Evolutionary conservation across 2,797 vertebrate species (phyloP), one percentile per base, ranked within the genome.

Genomic region (Anableps anableps): DNA sequence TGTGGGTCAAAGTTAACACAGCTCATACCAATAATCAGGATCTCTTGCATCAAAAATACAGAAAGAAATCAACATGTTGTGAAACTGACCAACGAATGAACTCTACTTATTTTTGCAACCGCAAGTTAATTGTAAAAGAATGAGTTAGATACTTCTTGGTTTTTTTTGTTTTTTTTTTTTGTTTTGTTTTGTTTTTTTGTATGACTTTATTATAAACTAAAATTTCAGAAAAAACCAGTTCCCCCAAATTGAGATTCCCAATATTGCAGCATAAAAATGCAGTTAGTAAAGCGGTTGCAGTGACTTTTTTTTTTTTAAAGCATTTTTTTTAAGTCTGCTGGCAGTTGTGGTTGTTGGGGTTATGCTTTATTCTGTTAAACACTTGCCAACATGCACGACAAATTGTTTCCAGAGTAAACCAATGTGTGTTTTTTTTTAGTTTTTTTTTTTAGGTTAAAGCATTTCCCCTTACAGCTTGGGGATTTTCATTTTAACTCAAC

Each of bases 301-400:
- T 71, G 34, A 60, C 82, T 76, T 84, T n/a, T n/a, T n/a, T n/a
- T n/a, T n/a, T n/a, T 86, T 75, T 85, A 77, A 77, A 66, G 62
- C 79, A 66, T 72, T 79, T 85, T 82, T 73, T 26, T 38, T n/a
- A 86, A 80, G 62, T 84, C 31, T 23, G 47, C 60, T 83, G 47
- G 23, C 85, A 80, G 50, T 73, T 60, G 75, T 88, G 68, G 45
- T 77, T 60, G 72, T 89, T 66, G 43, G 74, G 80, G 81, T 75
- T 81, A 47, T 68, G 51, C 45, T 55, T 81, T 47, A 77, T 76
- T 83, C 29, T 43, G 55, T 77, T n/a, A 86, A 41, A 29, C 19
- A 68, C n/a, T 77, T 64, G 19, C 31, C 5, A 80, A 79, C 47
- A 8, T 47, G 31, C 53, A 45, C 70, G 82, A 86, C 72, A 13